phyloP scores from a whole-genome alignment of 2,797 vertebrate species.

The Podarcis lilfordi region DNA sequence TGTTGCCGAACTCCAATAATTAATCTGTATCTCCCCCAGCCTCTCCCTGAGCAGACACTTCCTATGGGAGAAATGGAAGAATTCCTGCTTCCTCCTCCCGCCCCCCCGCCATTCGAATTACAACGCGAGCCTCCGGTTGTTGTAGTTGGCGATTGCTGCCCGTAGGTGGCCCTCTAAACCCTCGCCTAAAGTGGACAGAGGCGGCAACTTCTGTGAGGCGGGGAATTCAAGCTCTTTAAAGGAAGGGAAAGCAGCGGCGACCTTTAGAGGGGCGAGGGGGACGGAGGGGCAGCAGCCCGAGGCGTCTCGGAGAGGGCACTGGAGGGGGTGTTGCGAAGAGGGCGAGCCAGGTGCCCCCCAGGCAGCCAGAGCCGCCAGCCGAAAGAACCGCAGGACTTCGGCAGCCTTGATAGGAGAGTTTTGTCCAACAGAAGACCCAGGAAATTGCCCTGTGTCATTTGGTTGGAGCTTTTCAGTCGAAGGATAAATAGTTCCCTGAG shows the following conservation, averaged over 20 bases:
- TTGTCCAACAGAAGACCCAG: not conserved
- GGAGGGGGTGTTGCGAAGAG: not conserved
- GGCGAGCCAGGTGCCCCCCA: not conserved
- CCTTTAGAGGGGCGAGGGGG: not conserved
- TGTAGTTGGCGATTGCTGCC: not conserved
- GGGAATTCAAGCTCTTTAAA: slow-evolving; percentile 59
- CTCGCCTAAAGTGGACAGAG: not conserved
- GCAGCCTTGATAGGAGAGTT: not conserved
- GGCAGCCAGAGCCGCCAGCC: not conserved
- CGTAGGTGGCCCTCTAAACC: slow-evolving; percentile 29
- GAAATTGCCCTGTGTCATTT: not conserved
- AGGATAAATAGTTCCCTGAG: not conserved
- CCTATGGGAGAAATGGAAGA: not conserved
- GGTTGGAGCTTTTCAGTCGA: not conserved
- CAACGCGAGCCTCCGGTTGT: too few relatives aligned
- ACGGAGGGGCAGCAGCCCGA: not conserved
- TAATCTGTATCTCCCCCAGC: not conserved
- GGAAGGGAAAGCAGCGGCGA: slow-evolving; percentile 38
- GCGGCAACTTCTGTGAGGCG: slow-evolving; percentile 35
- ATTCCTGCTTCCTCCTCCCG: not conserved
- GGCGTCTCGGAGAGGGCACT: not conserved
- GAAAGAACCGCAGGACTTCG: not conserved
- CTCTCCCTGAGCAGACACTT: not conserved
- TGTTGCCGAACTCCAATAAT: not conserved
- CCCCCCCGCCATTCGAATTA: not conserved